Conservation (phyloP, 1,140 invertebrate genomes). For the Diorhabda sublineata region DNA sequence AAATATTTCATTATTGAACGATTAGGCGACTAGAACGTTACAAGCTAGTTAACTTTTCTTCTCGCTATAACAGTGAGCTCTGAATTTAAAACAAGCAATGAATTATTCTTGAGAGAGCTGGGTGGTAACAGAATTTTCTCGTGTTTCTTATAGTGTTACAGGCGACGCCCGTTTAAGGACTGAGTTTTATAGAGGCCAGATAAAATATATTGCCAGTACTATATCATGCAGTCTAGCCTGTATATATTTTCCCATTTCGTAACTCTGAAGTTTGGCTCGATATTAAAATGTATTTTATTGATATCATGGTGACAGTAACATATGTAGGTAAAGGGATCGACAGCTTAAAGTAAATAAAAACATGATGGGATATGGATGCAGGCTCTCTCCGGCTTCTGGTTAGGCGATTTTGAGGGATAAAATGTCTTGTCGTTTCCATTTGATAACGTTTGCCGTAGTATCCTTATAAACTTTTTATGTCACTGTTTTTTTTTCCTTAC, state of each 20-base stretch:
- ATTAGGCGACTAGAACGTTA: too few species aligned
- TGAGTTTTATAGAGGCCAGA: not conserved
- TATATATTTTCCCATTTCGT: not conserved
- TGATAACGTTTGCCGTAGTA: not conserved
- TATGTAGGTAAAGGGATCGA: constrained; percentile 1
- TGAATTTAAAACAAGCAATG: too few species aligned
- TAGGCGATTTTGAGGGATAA: not conserved
- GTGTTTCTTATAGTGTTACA: not conserved
- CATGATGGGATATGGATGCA: constrained; percentile 1
- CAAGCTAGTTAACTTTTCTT: too few species aligned
- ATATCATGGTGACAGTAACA: constrained; percentile 2
- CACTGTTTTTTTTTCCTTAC: too few species aligned
- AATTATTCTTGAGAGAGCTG: not conserved
- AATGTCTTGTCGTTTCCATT: not conserved
- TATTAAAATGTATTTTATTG: constrained; percentile 3
- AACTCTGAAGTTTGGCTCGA: not conserved
- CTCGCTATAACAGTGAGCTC: too few species aligned
- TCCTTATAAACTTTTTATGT: too few species aligned
- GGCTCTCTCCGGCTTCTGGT: not conserved
- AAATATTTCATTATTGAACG: too few species aligned
- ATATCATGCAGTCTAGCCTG: not conserved
- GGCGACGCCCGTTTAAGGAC: not conserved
- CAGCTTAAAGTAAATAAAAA: constrained; percentile 3
- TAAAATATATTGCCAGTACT: not conserved
- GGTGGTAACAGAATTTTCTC: not conserved